These are phyloP conservation scores for Taenaris catops DNA, from an alignment of 2,888 invertebrate species.

Conservation along the genomic window DNA sequence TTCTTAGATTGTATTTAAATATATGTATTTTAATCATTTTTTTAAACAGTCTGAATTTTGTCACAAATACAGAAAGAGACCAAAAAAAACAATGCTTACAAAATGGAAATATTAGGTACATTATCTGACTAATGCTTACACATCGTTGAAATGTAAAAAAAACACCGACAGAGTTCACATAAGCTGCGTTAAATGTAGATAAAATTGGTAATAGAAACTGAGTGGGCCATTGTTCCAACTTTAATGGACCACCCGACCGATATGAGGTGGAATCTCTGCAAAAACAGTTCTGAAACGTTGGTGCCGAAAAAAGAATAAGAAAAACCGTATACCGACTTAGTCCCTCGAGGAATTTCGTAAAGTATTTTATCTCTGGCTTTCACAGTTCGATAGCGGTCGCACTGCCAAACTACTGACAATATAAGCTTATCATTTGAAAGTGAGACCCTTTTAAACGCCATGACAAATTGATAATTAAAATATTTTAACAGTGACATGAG, in stretches of 20 bases:
- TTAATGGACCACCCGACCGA: constrained; percentile 74
- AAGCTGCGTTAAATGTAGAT: constrained; percentile 70
- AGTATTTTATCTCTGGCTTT: constrained; percentile 70
- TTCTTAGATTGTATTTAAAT: too few species aligned
- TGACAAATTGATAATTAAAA: constrained; percentile 25
- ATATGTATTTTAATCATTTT: too few species aligned
- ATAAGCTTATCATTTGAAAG: constrained; percentile 56
- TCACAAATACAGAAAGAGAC: too few species aligned
- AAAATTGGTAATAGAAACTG: constrained; percentile 66
- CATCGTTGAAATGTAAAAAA: constrained; percentile 41
- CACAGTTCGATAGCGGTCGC: constrained; percentile 65
- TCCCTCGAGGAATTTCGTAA: constrained; percentile 67
- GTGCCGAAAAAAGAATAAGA: constrained; percentile 57
- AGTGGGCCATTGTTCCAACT: constrained; percentile 67
- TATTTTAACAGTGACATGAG: constrained; percentile 17
- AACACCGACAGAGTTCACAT: constrained; percentile 60
- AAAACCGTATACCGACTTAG: constrained; percentile 63
- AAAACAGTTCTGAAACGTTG: constrained; percentile 56
- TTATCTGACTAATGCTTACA: constrained; percentile 35
- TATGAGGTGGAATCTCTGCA: constrained; percentile 50
- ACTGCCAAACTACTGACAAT: constrained; percentile 59
- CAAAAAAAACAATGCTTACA: constrained; percentile 3
- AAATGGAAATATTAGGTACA: constrained; percentile 11
- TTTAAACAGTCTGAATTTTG: too few species aligned
- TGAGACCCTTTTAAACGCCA: constrained; percentile 39